Evolutionary conservation across 2,113 vertebrate species (phyloP), one percentile per base, ranked within the genome.

Genomic region (Hippocampus abdominalis): DNA sequence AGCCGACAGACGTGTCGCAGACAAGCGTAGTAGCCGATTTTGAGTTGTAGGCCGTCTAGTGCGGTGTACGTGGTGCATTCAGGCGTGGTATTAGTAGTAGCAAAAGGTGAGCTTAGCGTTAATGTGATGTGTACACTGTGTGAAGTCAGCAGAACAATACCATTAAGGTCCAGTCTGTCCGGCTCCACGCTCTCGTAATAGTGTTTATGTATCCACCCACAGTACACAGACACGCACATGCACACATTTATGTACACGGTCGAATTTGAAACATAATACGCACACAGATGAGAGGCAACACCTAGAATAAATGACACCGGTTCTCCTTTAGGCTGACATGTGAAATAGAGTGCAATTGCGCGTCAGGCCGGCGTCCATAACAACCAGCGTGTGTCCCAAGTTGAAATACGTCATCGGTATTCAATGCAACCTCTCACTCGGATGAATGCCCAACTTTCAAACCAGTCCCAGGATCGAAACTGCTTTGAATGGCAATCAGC

Each of bases 121-220:
- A 84, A 87, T 86, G 82, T 44, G 53, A 57, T 76, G 68, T 70
- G 68, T 64, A 68, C 27, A 60, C 74, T 71, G 77, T 81, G 71
- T 84, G 76, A 88, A 85, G 83, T 78, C 77, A 73, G 64, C 63
- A 62, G 76, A 74, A 74, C 66, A 75, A 76, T 71, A 73, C 85
- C 84, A 84, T 88, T 83, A 87, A 77, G 75, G 71, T 82, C 78
- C 70, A 73, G 69, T 60, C 64, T 16, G 80, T 48, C 70, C 21
- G 21, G 71, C 74, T 75, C 76, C 76, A 60, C 70, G 81, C 71
- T 75, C 79, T 82, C 76, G 78, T 76, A 32, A 32, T 16, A 5
- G 27, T 68, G 49, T 66, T 46, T 20, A 0, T 54, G 64, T 18
- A n/a, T 27, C 71, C n/a, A 56, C 54, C 9, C 23, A 25, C 12